Conservation (phyloP, 1,140 invertebrate genomes). For the Lysiphlebus fabarum region DNA sequence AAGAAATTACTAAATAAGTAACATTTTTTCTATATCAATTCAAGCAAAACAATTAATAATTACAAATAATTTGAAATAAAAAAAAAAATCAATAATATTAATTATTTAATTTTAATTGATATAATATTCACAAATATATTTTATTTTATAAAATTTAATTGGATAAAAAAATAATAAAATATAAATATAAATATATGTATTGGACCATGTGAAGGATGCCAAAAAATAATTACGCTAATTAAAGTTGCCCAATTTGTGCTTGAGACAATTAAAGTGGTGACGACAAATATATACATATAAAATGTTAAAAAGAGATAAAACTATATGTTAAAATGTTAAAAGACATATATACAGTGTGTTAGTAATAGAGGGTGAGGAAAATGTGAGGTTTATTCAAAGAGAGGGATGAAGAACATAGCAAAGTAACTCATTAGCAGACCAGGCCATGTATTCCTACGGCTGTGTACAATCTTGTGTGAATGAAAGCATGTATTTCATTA, state of each 20-base stretch:
- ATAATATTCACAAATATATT: too few species aligned
- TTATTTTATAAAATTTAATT: neutral
- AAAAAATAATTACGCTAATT: conserved; percentile 54
- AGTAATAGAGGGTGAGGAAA: neutral
- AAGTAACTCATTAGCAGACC: conserved; percentile 44
- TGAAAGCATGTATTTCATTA: conserved; percentile 24
- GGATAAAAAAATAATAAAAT: neutral
- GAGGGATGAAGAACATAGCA: conserved; percentile 23
- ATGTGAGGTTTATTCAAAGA: neutral
- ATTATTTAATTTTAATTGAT: conserved; percentile 14
- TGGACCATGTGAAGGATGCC: conserved; percentile 38
- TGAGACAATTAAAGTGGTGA: conserved; percentile 50
- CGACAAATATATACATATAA: conserved; percentile 19
- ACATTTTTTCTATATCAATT: conserved; percentile 29
- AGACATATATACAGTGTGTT: too few species aligned
- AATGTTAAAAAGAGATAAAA: conserved; percentile 11
- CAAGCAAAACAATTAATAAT: conserved; percentile 32
- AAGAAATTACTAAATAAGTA: conserved; percentile 22
- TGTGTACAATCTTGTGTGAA: conserved; percentile 28
- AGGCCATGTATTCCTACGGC: conserved; percentile 19
- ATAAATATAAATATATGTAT: conserved; percentile 19
- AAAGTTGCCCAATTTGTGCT: conserved; percentile 52
- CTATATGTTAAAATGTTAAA: too few species aligned
- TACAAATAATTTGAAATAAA: conserved; percentile 30
- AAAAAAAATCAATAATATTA: conserved; percentile 11